phyloP scores from a whole-genome alignment of 2,888 invertebrate species.

The Crossocerus cetratus region DNA sequence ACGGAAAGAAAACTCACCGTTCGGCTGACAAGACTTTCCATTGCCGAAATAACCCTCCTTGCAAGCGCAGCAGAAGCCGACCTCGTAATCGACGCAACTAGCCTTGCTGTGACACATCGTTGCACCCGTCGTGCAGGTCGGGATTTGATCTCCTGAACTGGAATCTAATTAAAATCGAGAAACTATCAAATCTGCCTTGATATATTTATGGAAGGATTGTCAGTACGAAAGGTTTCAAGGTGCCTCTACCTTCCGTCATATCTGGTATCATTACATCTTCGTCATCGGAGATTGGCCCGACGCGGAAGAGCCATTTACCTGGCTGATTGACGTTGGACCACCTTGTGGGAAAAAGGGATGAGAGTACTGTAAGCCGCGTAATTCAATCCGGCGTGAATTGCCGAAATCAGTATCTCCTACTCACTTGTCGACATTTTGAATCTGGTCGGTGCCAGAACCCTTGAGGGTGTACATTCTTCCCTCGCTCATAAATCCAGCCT shows the following conservation, averaged over 20 bases:
- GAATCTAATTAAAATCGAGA: conserved; percentile 31
- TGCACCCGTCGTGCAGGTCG: conserved; percentile 82
- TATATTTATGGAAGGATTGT: not conserved
- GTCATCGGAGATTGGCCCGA: conserved; percentile 84
- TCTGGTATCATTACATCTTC: conserved; percentile 85
- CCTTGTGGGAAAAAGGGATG: conserved; percentile 78
- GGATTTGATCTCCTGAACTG: conserved; percentile 33
- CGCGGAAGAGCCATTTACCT: conserved; percentile 91
- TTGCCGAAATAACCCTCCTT: conserved; percentile 93
- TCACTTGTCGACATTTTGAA: conserved; percentile 88
- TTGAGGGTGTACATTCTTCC: conserved; percentile 86
- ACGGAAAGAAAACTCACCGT: conserved; percentile 78
- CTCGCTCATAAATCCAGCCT: conserved; percentile 94
- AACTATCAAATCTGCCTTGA: not conserved
- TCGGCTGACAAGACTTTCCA: conserved; percentile 91
- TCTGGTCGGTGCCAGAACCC: conserved; percentile 95
- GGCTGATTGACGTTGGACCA: conserved; percentile 91
- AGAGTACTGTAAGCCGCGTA: conserved; percentile 1
- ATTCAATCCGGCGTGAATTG: not conserved
- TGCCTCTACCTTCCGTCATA: conserved; percentile 65
- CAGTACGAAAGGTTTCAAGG: not conserved
- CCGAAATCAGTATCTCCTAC: conserved; percentile 47
- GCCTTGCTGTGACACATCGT: conserved; percentile 90
- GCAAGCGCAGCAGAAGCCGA: conserved; percentile 95
- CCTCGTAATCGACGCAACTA: conserved; percentile 87